phyloP scores from a whole-genome alignment of 2,113 vertebrate species.

The Octodon degus region DNA sequence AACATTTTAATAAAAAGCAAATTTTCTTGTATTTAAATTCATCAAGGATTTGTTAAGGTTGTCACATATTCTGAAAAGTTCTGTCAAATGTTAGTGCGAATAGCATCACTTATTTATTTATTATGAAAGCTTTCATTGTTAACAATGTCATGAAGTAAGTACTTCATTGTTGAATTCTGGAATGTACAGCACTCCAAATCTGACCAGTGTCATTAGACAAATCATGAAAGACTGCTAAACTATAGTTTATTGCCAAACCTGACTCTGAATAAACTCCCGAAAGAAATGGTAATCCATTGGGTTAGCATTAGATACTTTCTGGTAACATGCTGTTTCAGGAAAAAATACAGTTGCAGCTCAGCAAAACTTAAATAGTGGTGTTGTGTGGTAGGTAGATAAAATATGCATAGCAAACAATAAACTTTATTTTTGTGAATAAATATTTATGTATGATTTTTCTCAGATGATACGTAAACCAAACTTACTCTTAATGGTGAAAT shows the following conservation, averaged over 20 bases:
- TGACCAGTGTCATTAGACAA: background rate
- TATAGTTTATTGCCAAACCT: background rate
- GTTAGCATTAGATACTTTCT: background rate
- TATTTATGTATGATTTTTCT: background rate
- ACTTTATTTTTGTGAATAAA: background rate
- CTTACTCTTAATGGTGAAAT: too few species aligned
- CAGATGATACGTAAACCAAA: background rate
- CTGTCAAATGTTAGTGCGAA: background rate
- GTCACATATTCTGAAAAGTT: background rate
- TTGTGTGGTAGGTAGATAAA: background rate
- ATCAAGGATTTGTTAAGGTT: background rate
- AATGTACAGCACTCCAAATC: background rate
- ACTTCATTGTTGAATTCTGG: background rate
- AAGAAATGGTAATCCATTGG: background rate
- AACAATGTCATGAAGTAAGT: background rate
- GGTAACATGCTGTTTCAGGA: background rate
- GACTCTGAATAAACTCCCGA: background rate
- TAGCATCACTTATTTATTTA: background rate
- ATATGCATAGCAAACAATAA: background rate
- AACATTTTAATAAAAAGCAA: background rate
- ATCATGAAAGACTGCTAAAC: background rate
- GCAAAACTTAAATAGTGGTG: background rate
- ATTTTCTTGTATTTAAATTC: background rate
- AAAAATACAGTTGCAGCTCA: background rate
- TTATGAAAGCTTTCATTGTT: background rate